Percentiles rank a stretch among this genome's conserved stretches.
Conservation (phyloP, 2,888 invertebrate genomes). For the Odontomyia ornata region DNA sequence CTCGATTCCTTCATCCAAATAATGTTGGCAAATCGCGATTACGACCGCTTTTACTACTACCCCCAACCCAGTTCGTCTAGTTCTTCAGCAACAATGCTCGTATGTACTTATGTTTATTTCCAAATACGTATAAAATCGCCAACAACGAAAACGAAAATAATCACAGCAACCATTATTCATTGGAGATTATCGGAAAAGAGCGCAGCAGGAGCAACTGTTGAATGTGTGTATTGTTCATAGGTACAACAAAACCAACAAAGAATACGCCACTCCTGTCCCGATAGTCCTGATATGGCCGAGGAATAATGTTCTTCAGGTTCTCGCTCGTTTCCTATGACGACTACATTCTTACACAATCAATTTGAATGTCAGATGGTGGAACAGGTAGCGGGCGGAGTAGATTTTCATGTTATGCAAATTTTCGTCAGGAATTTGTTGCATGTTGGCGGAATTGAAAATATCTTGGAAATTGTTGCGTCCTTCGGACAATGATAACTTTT, state of each 20-base stretch:
- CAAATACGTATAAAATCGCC: conserved; percentile 8
- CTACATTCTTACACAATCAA: neutral
- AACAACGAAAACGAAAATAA: conserved; percentile 11
- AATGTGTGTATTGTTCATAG: neutral
- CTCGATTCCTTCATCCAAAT: too few species aligned
- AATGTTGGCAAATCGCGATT: too few species aligned
- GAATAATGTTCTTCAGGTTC: conserved; percentile 14
- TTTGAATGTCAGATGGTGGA: neutral
- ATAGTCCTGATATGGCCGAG: neutral
- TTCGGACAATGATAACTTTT: neutral
- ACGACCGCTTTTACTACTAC: too few species aligned
- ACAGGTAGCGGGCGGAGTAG: neutral
- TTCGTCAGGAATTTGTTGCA: neutral
- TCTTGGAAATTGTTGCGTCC: neutral
- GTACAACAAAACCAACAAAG: too few species aligned
- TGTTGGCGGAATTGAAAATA: neutral
- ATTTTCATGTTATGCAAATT: conserved; percentile 25
- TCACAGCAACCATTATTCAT: conserved; percentile 23
- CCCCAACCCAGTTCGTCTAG: too few species aligned
- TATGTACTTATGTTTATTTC: too few species aligned
- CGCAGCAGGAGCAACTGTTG: conserved; percentile 10
- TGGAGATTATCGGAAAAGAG: neutral
- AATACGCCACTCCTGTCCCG: neutral
- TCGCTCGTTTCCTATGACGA: neutral
- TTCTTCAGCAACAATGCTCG: too few species aligned